Evolutionary conservation across 2,797 vertebrate species (phyloP).

Genomic region (Sylvia borin): DNA sequence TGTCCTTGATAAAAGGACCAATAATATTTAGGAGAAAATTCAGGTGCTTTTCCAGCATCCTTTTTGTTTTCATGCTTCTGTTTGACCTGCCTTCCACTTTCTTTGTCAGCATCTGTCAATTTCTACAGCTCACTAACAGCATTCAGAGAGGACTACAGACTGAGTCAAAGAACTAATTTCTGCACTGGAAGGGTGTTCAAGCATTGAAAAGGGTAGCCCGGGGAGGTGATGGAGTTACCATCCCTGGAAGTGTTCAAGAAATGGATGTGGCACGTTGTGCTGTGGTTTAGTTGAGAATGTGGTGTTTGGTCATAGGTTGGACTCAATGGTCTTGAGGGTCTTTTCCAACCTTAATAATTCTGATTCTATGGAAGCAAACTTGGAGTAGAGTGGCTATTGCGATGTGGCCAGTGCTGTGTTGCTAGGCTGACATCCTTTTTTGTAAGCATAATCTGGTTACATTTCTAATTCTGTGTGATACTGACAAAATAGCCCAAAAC

Average conservation of each 20-base stretch:
- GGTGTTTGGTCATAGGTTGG: not conserved
- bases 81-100: not conserved
- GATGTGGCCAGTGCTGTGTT: not conserved
- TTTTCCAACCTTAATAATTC: not conserved
- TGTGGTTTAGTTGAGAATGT: not conserved
- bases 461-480: not conserved
- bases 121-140: not conserved
- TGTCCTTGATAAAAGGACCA: not conserved
- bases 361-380: not conserved
- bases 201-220: not conserved
- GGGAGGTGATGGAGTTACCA: not conserved
- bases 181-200: not conserved
- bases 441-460: not conserved
- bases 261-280: not conserved
- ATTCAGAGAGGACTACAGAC: not conserved
- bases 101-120: not conserved
- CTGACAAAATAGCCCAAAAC: accelerated
- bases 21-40: not conserved
- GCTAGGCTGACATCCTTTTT: not conserved
- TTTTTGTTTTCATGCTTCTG: not conserved
- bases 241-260: not conserved
- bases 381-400: not conserved
- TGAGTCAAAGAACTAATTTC: not conserved
- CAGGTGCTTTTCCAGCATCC: not conserved
- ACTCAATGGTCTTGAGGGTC: accelerated